Evolutionary conservation across 2,888 invertebrate genomes (phyloP), one percentile per base, ranked within the genome.

Genomic region (Pollenia griseotomentosa): DNA sequence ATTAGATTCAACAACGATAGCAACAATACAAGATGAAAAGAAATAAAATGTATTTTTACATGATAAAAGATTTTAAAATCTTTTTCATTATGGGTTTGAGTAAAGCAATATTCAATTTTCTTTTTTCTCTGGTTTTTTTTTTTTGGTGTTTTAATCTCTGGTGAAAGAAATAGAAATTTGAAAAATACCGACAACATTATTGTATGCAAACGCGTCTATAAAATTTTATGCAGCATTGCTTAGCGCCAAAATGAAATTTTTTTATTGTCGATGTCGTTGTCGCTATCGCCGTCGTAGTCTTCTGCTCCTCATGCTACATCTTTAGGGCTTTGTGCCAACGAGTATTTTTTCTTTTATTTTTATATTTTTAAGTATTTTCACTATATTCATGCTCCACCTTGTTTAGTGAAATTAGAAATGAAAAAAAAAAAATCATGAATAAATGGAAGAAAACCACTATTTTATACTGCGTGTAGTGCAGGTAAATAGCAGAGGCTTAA

Each of bases 161-260:
- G 73, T 78, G 68, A 87, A 81, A 68, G 55, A 81, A 74, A 78
- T 51, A 68, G 51, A 81, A 74, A 78, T 51, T 78, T 57, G 0
- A 79, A 74, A 84, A 79, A 79, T 7, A 80, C 84, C 79, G 79
- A 85, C 68, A 57, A 74, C 63, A 65, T 68, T 83, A 77, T 73
- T 86, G 57, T 81, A 77, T 81, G 71, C 83, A 83, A 87, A 81
- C 11, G 83, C 65, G 70, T 75, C 73, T 74, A 71, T 79, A 80
- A 77, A 88, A 89, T 89, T 88, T 86, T 57, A 88, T 88, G 88
- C 88, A 80, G 81, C 88, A 87, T 88, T 85, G 51, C 88, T 88
- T 84, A 87, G 83, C 87, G 88, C 88, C 88, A 88, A 86, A 86
- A 86, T 78, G 73, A 84, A 81, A 81, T 78, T 84, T 85, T 59